A percentile compares a stretch with the other conserved stretches of the same genome.
Evolutionary conservation across 2,888 invertebrate species (phyloP).

Genomic region (Euproctis similis): DNA sequence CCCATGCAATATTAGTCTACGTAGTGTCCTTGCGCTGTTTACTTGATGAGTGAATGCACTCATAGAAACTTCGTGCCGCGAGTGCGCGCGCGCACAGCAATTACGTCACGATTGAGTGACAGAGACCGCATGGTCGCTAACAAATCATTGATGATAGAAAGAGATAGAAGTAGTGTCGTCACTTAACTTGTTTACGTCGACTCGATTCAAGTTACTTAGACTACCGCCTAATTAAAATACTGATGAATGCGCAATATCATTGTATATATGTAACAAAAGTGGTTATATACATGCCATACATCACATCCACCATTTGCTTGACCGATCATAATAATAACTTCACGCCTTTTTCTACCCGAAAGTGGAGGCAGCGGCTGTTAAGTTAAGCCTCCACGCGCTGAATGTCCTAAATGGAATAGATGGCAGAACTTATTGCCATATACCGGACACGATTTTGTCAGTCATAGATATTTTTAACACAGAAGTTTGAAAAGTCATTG

Average conservation of each 20-base stretch:
- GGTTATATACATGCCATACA: conserved; percentile 15
- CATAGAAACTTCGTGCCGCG: conserved; percentile 21
- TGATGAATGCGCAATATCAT: conserved; percentile 36
- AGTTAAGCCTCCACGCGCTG: too few relatives aligned
- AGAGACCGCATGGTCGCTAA: conserved; percentile 23
- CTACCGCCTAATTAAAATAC: conserved; percentile 35
- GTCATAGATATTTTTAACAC: too few relatives aligned
- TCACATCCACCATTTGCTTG: too few relatives aligned
- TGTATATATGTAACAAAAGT: conserved; percentile 18
- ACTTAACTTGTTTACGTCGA: conserved; percentile 37
- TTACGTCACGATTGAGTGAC: conserved; percentile 43
- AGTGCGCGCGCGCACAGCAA: conserved; percentile 39
- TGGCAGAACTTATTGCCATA: too few relatives aligned
- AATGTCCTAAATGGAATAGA: too few relatives aligned
- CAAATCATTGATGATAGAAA: too few relatives aligned
- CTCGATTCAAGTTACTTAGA: conserved; percentile 23
- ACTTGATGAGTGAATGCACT: conserved; percentile 64
- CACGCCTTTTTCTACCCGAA: too few relatives aligned
- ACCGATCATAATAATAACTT: too few relatives aligned
- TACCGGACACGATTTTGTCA: too few relatives aligned
- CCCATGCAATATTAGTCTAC: conserved; percentile 19
- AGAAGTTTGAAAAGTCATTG: too few relatives aligned
- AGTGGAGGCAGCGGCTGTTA: too few relatives aligned
- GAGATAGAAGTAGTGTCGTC: conserved; percentile 30
- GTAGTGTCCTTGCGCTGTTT: conserved; percentile 49